phyloP scores from a whole-genome alignment of 2,888 invertebrate genomes.

The Himalopsyche japonica region DNA sequence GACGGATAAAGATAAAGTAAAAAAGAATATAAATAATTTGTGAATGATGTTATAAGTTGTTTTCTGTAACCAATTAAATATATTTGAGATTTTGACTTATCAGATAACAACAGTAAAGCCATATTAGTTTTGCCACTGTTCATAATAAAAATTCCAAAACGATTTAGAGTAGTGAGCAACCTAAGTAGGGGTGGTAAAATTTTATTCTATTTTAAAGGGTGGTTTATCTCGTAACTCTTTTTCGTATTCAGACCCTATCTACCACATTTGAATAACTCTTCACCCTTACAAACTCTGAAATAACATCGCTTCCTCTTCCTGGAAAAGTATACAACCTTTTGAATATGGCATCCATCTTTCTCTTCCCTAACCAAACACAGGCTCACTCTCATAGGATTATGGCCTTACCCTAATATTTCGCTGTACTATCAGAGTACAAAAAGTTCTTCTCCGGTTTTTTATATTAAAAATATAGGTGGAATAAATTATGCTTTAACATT shows the following conservation, averaged over 20 bases:
- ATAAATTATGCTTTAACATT: too few species aligned
- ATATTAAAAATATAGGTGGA: neutral
- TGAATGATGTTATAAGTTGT: too few species aligned
- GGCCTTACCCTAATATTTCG: neutral
- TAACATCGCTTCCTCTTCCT: neutral
- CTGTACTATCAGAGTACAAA: neutral
- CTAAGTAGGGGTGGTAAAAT: neutral
- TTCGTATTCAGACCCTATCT: neutral
- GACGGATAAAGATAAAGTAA: too few species aligned
- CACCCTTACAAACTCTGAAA: neutral
- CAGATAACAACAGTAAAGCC: too few species aligned
- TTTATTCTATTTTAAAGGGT: neutral
- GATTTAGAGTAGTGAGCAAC: neutral
- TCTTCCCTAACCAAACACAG: neutral
- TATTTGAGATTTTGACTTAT: too few species aligned
- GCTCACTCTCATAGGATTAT: neutral
- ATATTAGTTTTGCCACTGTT: too few species aligned
- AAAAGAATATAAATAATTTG: too few species aligned
- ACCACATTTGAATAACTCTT: neutral
- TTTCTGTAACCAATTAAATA: too few species aligned
- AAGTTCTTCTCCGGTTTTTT: neutral
- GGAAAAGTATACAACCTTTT: neutral
- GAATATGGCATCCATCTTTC: neutral
- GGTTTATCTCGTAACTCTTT: neutral
- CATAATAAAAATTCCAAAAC: neutral